A percentile compares a stretch with the other conserved stretches of the same genome.
These are phyloP conservation scores for Ischnura elegans DNA, from an alignment of 2,888 invertebrate species.

Conservation along the genomic window DNA sequence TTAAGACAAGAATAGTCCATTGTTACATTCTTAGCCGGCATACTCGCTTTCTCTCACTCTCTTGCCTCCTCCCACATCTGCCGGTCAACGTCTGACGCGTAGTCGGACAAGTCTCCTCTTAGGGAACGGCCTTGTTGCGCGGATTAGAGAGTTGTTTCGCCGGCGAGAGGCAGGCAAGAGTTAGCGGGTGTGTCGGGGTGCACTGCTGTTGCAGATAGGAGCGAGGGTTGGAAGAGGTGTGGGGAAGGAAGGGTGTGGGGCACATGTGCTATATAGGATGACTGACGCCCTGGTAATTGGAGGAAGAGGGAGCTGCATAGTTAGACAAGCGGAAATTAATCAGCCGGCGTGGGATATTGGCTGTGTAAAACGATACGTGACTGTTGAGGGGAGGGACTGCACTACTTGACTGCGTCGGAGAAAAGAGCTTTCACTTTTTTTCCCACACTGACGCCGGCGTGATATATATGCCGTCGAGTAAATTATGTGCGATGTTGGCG, in stretches of 20 bases:
- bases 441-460: not conserved
- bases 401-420: not conserved
- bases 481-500: not conserved
- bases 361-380: conserved; percentile 33
- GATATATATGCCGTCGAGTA: not conserved
- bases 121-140: not conserved
- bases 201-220: not conserved
- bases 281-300: conserved; percentile 26
- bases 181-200: not conserved
- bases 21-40: too few relatives aligned
- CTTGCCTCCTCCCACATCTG: too few relatives aligned
- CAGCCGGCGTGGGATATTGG: conserved; percentile 30
- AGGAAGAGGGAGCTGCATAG: conserved; percentile 18
- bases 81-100: too few relatives aligned
- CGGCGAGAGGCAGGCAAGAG: not conserved
- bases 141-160: not conserved
- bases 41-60: too few relatives aligned
- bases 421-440: not conserved
- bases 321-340: conserved; percentile 35
- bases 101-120: not conserved
- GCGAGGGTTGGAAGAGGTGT: not conserved
- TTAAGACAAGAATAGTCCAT: too few relatives aligned
- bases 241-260: not conserved
- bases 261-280: not conserved
- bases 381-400: not conserved